These are phyloP conservation scores for Stenodema calcarata DNA, from an alignment of 2,888 invertebrate genomes.

Conservation along the genomic window DNA sequence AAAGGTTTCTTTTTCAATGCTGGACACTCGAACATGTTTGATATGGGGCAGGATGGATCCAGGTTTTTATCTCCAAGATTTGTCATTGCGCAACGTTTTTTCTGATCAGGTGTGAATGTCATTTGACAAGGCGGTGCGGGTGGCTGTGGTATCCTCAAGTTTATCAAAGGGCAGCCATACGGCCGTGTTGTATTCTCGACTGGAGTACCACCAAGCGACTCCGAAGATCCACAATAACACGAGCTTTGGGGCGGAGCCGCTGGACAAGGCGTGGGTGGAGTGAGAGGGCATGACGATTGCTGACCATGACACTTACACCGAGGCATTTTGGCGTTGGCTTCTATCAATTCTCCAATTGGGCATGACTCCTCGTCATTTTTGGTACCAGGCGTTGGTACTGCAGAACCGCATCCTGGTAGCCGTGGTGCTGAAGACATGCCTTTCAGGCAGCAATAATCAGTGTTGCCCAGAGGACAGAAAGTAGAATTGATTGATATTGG, in stretches of 20 bases:
- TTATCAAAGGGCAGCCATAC: neutral
- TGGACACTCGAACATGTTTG: neutral
- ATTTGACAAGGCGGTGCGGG: neutral
- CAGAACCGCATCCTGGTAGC: neutral
- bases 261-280: neutral
- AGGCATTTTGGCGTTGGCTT: neutral
- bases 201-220: neutral
- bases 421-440: neutral
- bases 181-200: neutral
- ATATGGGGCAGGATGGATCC: conserved; percentile 1
- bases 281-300: neutral
- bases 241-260: neutral
- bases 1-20: neutral
- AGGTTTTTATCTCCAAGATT: neutral
- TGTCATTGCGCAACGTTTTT: neutral
- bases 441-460: neutral
- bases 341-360: conserved; percentile 9
- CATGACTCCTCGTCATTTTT: conserved; percentile 1
- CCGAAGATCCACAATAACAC: neutral
- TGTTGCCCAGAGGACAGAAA: neutral
- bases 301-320: neutral
- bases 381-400: neutral
- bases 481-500: neutral
- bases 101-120: neutral
- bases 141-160: neutral